Evolutionary conservation across 2,888 invertebrate species (phyloP), one percentile per base, ranked within the genome.

Genomic region (Athalia cordata): DNA sequence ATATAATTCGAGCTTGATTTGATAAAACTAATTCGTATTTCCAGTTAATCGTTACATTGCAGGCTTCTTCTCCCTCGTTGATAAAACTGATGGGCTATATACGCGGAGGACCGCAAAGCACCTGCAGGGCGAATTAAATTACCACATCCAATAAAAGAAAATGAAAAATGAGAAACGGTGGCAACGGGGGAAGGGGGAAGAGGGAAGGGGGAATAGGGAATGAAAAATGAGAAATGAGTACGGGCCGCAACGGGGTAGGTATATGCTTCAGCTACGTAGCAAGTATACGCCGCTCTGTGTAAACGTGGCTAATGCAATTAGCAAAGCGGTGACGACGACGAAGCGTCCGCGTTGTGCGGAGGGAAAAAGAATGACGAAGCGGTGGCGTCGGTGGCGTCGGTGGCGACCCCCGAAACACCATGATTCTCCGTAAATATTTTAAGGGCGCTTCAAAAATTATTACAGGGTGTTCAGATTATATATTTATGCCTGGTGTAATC

Each of bases 101-200:
- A 29, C 29, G 29, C 29, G 29, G 29, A 29, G 61, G 15, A 11
- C 68, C 52, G 43, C 55, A 52, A 68, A 68, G 52, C 72, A 72
- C 72, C 72, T 72, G 29, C 29, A 29, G 80, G 79, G 52, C 65
- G 81, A 85, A 84, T 83, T 82, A 83, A 85, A 85, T 86, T 85
- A 85, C 83, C 79, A 77, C 79, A 62, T 45, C 64, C 77, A 81
- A 83, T 81, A 81, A 83, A 83, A 81, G 83, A 79, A 81, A 80
- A 77, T 80, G 72, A 64, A 50, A 75, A 64, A 75, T 72, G 72
- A 59, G 72, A 72, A 72, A 72, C 29, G 29, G 29, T 43, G 59
- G 59, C 5, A 65, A 65, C 4, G 65, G 47, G 43, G 43, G n/a
- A 65, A 65, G 0, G 45, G 47, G 43, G 43, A 68, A 68, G 3